Evolutionary conservation across 1,140 invertebrate species (phyloP).

Genomic region (Myzus persicae): DNA sequence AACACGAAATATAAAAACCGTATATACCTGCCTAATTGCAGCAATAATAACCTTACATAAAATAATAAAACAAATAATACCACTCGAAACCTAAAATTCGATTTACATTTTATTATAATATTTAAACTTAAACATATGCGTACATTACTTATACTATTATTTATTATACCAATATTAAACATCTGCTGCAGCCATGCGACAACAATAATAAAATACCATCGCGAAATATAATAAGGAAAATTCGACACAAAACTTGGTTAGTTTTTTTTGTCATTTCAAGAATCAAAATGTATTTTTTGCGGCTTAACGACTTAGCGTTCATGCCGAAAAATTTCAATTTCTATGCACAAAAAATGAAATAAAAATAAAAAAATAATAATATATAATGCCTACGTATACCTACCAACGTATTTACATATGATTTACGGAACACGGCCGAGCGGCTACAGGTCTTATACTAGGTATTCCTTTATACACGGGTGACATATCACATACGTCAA

Average conservation of each 20-base stretch:
- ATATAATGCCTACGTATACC: not conserved
- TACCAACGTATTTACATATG: not conserved
- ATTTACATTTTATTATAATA: not conserved
- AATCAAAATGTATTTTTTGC: not conserved
- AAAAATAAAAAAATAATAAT: conserved; percentile 8
- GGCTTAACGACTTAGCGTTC: not conserved
- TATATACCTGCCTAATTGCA: not conserved
- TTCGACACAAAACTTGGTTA: not conserved
- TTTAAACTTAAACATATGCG: not conserved
- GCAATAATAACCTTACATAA: not conserved
- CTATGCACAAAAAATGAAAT: not conserved
- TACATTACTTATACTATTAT: not conserved
- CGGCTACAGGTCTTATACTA: not conserved
- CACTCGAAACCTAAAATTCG: not conserved
- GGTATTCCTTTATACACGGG: not conserved
- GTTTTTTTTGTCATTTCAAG: not conserved
- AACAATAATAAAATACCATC: conserved; percentile 3
- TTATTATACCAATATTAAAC: not conserved
- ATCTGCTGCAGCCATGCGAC: not conserved
- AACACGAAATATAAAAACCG: too few species aligned
- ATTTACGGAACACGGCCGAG: not conserved
- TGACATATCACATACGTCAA: not conserved
- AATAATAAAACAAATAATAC: not conserved
- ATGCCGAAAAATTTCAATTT: not conserved
- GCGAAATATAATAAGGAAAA: not conserved